A percentile compares a stretch with the other conserved stretches of the same genome.
phyloP scores from a whole-genome alignment of 37 sponge, comb jelly and placozoan species.

The Theonella swinhoei region DNA sequence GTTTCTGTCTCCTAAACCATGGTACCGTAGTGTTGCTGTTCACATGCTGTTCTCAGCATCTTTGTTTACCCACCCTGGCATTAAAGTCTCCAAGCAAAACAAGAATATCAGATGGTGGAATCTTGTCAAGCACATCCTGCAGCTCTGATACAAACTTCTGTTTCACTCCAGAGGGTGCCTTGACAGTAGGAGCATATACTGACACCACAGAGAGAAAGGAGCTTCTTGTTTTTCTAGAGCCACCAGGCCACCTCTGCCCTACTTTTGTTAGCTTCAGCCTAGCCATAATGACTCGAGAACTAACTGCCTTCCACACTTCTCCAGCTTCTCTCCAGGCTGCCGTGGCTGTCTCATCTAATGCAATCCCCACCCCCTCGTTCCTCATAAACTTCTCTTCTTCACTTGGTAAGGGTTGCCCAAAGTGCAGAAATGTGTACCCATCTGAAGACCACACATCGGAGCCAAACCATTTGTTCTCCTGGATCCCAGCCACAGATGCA shows the following conservation, averaged over 20 bases:
- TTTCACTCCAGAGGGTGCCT: conserved; percentile 23
- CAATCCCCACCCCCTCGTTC: conserved; percentile 47
- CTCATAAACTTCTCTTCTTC: conserved; percentile 3
- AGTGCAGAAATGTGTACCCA: conserved; percentile 46
- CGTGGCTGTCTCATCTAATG: conserved; percentile 23
- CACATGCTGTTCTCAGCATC: background rate
- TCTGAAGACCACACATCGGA: conserved; percentile 33
- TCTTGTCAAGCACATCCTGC: background rate
- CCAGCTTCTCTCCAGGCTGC: conserved; percentile 45
- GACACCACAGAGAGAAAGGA: conserved; percentile 17
- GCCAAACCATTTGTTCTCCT: conserved; percentile 56
- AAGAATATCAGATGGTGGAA: conserved; percentile 18
- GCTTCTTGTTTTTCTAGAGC: conserved; percentile 18
- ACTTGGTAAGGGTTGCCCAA: conserved; percentile 36
- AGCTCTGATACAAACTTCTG: conserved; percentile 19
- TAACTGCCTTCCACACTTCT: conserved; percentile 54
- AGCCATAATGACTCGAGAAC: conserved; percentile 32
- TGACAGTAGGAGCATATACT: conserved; percentile 53
- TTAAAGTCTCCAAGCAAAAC: conserved; percentile 44
- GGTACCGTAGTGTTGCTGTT: conserved; percentile 10
- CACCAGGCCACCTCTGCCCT: conserved; percentile 12
- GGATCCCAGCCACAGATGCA: conserved; percentile 41
- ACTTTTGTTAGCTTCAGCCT: conserved; percentile 10
- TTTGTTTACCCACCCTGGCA: conserved; percentile 15
- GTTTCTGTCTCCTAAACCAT: conserved; percentile 40